Base-by-base conservation (phyloP, 2,797 vertebrate species). In the Malurus splendens region DNA sequence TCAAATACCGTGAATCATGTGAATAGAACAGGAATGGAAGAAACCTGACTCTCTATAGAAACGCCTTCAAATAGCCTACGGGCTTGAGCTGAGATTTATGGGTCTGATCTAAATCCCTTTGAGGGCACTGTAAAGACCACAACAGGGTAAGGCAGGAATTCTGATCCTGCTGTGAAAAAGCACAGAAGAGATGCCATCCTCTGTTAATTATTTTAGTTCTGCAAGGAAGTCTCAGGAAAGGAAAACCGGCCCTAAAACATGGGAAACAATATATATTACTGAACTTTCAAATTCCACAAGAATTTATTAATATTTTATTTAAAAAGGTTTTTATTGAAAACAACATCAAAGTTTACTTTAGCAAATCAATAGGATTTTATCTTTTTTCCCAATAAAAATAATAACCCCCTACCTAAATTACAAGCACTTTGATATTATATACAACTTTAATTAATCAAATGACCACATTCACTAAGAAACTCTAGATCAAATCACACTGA, bases 81-180 rank as follows among this genome's bases (percentile, higher is more conserved):
- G 89, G 91, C 92, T 44, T 3, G 42, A 89, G 67, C 48, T 60
- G 65, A 86, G 82, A 87, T 89, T 87, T 87, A 89, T 24, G 45
- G 39, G 76, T 82, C 82, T 82, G 82, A 77, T 77, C 47, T 78
- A 91, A 92, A 86, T 52, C 47, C 61, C 61, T 88, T 65, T 68
- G 82, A 91, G 89, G 47, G 32, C 54, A 89, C 42, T 14, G 50
- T 48, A 90, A 84, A 90, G 75, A 60, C 39, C 0, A 0, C 41
- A 88, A 39, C 10, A 42, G 67, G 27, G 45, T 50, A 82, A 84
- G 41, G 72, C 52, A 92, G 65, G 82, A 90, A 90, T 85, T 77
- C 73, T 89, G 27, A n/a, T 76, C 89, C 68, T 71, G 81, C 67
- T 93, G 44, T 8, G 8, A 52, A 72, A 90, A 71, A 0, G 2